These are phyloP conservation scores for Theonella swinhoei DNA, from an alignment of 37 sponge, comb jelly and placozoan species.

Conservation along the genomic window DNA sequence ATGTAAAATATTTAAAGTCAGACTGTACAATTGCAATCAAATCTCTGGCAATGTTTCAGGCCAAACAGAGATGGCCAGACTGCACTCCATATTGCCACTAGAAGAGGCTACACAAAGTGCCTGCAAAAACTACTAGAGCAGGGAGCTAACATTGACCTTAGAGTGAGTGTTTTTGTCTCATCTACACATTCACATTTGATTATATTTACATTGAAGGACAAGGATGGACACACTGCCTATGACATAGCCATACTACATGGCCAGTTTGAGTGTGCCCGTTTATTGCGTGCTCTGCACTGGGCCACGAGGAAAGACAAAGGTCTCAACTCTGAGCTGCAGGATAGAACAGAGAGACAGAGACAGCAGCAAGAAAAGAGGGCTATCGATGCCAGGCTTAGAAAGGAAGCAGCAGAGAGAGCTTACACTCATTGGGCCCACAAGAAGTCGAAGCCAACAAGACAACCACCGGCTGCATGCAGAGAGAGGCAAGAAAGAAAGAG, in stretches of 20 bases:
- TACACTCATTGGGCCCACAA: slow-evolving; percentile 44
- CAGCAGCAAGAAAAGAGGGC: background rate
- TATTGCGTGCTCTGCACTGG: slow-evolving; percentile 76
- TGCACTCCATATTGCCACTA: slow-evolving; percentile 58
- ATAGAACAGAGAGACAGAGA: background rate
- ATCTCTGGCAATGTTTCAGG: too few species aligned
- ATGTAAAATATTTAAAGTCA: too few species aligned
- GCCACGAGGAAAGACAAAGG: slow-evolving; percentile 48
- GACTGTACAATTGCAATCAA: too few species aligned
- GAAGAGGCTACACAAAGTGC: slow-evolving; percentile 28
- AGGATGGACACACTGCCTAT: slow-evolving; percentile 43
- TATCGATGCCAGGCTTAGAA: slow-evolving; percentile 19
- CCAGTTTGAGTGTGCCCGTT: slow-evolving; percentile 68
- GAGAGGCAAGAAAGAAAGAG: background rate
- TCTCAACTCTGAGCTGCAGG: background rate
- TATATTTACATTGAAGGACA: slow-evolving; percentile 35
- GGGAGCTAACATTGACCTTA: slow-evolving; percentile 54
- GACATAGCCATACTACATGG: slow-evolving; percentile 53
- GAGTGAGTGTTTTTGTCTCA: slow-evolving; percentile 24
- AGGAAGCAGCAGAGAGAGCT: slow-evolving; percentile 36
- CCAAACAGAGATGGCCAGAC: slow-evolving; percentile 36
- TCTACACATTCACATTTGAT: background rate
- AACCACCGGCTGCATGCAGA: slow-evolving; percentile 6
- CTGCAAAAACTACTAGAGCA: slow-evolving; percentile 44
- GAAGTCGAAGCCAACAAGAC: background rate